A percentile compares a stretch with the other conserved stretches of the same genome.
These are phyloP conservation scores for Psylliodes chrysocephalus DNA, from an alignment of 2,888 invertebrate genomes.

Conservation along the genomic window DNA sequence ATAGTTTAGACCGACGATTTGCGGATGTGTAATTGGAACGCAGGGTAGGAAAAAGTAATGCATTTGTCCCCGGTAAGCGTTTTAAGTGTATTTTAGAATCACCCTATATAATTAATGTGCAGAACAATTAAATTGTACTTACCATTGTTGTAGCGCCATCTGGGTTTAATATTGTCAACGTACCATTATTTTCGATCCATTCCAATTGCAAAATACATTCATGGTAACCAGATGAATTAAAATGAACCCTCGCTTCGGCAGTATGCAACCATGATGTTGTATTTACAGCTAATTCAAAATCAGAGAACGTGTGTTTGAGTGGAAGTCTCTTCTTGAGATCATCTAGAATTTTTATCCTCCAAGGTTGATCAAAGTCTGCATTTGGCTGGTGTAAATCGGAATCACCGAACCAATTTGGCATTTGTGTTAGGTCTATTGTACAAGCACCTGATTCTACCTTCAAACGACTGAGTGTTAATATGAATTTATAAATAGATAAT, in stretches of 20 bases:
- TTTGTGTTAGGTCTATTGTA: slow-evolving; percentile 74
- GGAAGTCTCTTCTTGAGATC: slow-evolving; percentile 70
- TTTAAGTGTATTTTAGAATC: too few relatives aligned
- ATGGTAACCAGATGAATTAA: slow-evolving; percentile 66
- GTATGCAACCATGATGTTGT: slow-evolving; percentile 88
- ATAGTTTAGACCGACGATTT: too few relatives aligned
- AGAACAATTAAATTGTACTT: slow-evolving; percentile 44
- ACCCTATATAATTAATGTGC: too few relatives aligned
- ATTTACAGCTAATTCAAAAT: slow-evolving; percentile 83
- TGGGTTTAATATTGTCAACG: slow-evolving; percentile 77
- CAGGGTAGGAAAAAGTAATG: too few relatives aligned
- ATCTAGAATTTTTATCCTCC: slow-evolving; percentile 80
- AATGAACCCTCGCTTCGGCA: slow-evolving; percentile 74
- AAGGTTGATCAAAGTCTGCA: slow-evolving; percentile 76
- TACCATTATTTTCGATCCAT: slow-evolving; percentile 77
- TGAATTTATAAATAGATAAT: neutral
- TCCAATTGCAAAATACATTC: slow-evolving; percentile 85
- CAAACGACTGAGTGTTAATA: neutral
- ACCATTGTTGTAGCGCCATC: slow-evolving; percentile 83
- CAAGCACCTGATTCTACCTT: slow-evolving; percentile 73
- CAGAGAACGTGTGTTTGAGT: slow-evolving; percentile 53
- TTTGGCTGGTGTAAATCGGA: slow-evolving; percentile 57
- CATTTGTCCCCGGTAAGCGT: too few relatives aligned
- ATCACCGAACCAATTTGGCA: slow-evolving; percentile 78
- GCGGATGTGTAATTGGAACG: too few relatives aligned